Conservation (phyloP, 2,113 vertebrate species). For the Cyprinus carpio region DNA sequence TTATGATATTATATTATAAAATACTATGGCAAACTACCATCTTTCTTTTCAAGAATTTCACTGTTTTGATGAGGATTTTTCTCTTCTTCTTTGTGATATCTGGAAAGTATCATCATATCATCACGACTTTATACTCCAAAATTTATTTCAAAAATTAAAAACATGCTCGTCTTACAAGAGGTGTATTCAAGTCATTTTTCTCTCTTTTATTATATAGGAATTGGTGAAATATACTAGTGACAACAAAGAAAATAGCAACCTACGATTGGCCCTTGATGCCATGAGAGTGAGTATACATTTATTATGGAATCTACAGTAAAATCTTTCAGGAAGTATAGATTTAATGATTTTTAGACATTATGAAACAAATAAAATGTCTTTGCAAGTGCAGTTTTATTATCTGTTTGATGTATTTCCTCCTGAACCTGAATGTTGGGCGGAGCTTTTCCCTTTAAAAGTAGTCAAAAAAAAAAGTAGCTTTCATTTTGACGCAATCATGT, state of each 20-base stretch:
- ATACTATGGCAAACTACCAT: not conserved
- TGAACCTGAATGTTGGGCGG: too few relatives aligned
- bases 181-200: not conserved
- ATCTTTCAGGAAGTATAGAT: not conserved
- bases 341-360: not conserved
- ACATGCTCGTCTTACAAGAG: not conserved
- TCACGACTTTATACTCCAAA: not conserved
- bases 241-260: conserved; percentile 81
- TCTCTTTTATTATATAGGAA: conserved; percentile 74
- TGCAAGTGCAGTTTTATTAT: too few relatives aligned
- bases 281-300: conserved; percentile 83
- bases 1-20: too few relatives aligned
- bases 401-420: too few relatives aligned
- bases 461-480: not conserved
- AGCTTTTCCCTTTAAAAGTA: not conserved
- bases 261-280: conserved; percentile 87
- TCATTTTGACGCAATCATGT: not conserved
- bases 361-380: too few relatives aligned
- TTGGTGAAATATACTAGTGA: conserved; percentile 92
- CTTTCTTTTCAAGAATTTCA: not conserved
- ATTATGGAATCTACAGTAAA: not conserved
- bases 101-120: not conserved
- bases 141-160: not conserved
- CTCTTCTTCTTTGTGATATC: not conserved
- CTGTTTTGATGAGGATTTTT: not conserved